Base-by-base conservation (phyloP, 2,888 invertebrate genomes). In the Caprella mutica region DNA sequence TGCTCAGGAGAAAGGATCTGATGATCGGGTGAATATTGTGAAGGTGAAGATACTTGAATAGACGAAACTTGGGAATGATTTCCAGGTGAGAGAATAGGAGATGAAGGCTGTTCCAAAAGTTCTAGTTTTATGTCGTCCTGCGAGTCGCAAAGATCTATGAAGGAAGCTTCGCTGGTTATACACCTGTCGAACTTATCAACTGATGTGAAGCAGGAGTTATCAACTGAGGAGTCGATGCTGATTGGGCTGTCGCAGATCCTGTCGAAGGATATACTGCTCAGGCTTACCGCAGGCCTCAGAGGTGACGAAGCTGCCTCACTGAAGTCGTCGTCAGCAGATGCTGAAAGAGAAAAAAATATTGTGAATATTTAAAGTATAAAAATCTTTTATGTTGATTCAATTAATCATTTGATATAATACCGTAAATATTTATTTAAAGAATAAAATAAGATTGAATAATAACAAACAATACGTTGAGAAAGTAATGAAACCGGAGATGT, bases 181-280 rank as follows among this genome's bases (percentile, higher is more conserved):
- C 48, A 30, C 27, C 33, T 48, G 48, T 48, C 48, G 48, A 48
- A 30, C 17, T 30, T 27, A 3, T 48, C 48, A 24, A 19, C 33
- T 19, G 30, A 27, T n/a, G 29, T 30, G 17, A 48, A 48, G 6
- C 29, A 48, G 12, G 48, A 48, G 33, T 33, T 33, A 21, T 48
- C 29, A n/a, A n/a, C n/a, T n/a, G n/a, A n/a, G 33, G 48, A 48
- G n/a, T 48, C 48, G 12, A 48, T 27, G 23, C 48, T 48, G 1
- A 24, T 30, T 3, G 48, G 48, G 19, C 29, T 30, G 48, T 48
- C 48, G 48, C 48, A 48, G 48, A 48, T 48, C 26, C 48, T 48
- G 48, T 48, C 48, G 30, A 48, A 48, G 24, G 29, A 30, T 27
- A 48, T 29, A 30, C 33, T 48, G 48, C 26, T 48, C 29, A 48